These are phyloP conservation scores for human DNA, from an alignment of 2,113 vertebrate genomes.

Conservation along the genomic window GRCh38 chr2:112473501-112474000, in stretches of 20 bases:
- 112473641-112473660: background rate
- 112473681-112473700: background rate
- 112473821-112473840: too few relatives aligned
- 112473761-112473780: background rate
- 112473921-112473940: too few relatives aligned
- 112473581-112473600: background rate
- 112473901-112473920: accelerated
- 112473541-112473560: background rate
- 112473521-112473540: background rate
- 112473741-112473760: background rate
- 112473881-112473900: too few relatives aligned
- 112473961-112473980: too few relatives aligned
- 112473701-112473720: background rate
- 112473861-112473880: too few relatives aligned
- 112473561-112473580: background rate
- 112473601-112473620: background rate
- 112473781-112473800: too few relatives aligned
- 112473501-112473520: background rate
- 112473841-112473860: too few relatives aligned
- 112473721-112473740: background rate
- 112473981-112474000: too few relatives aligned
- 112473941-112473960: too few relatives aligned
- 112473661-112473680: background rate
- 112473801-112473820: too few relatives aligned
- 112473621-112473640: background rate